phyloP scores from a whole-genome alignment of 1,140 invertebrate genomes.

The Zaprionus lachaisei region DNA sequence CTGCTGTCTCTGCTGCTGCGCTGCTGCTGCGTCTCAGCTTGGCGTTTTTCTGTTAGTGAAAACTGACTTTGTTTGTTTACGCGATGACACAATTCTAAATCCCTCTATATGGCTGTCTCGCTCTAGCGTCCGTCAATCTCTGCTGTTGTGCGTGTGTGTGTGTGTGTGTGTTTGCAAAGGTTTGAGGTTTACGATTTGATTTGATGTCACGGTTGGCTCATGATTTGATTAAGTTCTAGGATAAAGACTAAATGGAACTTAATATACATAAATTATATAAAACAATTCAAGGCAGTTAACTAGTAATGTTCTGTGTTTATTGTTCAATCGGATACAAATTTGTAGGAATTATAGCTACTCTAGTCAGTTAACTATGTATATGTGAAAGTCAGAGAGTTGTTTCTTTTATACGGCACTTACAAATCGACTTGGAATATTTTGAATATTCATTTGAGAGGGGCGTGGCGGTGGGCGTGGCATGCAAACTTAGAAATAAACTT shows the following conservation, averaged over 20 bases:
- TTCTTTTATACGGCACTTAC: too few relatives aligned
- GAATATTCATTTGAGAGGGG: too few relatives aligned
- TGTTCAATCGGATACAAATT: too few relatives aligned
- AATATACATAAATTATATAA: not conserved
- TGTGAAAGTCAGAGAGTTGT: too few relatives aligned
- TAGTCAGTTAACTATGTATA: too few relatives aligned
- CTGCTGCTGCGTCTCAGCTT: constrained; percentile 22
- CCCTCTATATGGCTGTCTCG: constrained; percentile 24
- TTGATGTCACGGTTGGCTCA: constrained; percentile 23
- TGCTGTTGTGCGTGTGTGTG: constrained; percentile 12
- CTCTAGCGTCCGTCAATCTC: constrained; percentile 1
- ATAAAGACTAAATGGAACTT: constrained; percentile 10
- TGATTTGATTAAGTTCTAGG: constrained; percentile 37
- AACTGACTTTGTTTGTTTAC: constrained; percentile 66
- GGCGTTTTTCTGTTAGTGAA: constrained; percentile 42
- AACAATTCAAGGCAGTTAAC: not conserved
- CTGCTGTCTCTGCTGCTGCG: constrained; percentile 1
- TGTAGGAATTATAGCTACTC: too few relatives aligned
- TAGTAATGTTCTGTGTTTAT: too few relatives aligned
- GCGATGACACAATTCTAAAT: constrained; percentile 77
- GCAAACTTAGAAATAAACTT: too few relatives aligned
- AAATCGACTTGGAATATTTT: too few relatives aligned
- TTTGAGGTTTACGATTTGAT: constrained; percentile 47
- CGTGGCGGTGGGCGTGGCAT: too few relatives aligned
- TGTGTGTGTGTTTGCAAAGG: constrained; percentile 26